Percentiles rank a stretch among this genome's conserved stretches.
phyloP scores from a whole-genome alignment of 2,888 invertebrate genomes.

The Sphinx pinastri region DNA sequence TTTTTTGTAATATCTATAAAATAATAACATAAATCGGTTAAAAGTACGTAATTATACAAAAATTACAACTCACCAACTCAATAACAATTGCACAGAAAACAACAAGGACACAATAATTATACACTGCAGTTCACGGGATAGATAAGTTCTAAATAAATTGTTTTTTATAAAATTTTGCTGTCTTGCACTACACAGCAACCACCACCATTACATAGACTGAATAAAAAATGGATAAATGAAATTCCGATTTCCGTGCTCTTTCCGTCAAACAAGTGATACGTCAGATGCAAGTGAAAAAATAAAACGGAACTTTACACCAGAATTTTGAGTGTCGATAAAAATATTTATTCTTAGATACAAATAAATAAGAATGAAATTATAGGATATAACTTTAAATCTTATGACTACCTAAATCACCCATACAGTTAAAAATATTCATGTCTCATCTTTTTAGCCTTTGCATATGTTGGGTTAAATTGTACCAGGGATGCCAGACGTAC shows the following conservation, averaged over 20 bases:
- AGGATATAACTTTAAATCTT: too few relatives aligned
- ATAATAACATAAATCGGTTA: neutral
- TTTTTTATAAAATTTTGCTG: neutral
- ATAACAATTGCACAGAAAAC: neutral
- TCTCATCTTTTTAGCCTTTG: too few relatives aligned
- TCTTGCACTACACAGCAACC: slow-evolving; percentile 6
- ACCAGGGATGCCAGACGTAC: too few relatives aligned
- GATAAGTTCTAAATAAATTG: neutral
- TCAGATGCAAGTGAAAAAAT: neutral
- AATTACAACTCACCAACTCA: slow-evolving; percentile 7
- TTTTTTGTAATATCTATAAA: neutral
- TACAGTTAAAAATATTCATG: too few relatives aligned
- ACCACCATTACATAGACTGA: slow-evolving; percentile 6
- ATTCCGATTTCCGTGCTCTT: neutral
- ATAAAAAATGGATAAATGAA: neutral
- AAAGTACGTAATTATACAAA: neutral
- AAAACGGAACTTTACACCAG: neutral
- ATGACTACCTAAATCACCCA: too few relatives aligned
- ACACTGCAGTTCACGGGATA: slow-evolving; percentile 1
- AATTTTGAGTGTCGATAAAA: neutral
- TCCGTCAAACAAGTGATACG: slow-evolving; percentile 17
- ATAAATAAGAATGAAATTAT: too few relatives aligned
- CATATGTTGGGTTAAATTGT: too few relatives aligned
- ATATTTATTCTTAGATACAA: too few relatives aligned
- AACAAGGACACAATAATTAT: neutral